phyloP scores from a whole-genome alignment of 2,113 vertebrate genomes.

The Cyphomyrus plagiostoma region DNA sequence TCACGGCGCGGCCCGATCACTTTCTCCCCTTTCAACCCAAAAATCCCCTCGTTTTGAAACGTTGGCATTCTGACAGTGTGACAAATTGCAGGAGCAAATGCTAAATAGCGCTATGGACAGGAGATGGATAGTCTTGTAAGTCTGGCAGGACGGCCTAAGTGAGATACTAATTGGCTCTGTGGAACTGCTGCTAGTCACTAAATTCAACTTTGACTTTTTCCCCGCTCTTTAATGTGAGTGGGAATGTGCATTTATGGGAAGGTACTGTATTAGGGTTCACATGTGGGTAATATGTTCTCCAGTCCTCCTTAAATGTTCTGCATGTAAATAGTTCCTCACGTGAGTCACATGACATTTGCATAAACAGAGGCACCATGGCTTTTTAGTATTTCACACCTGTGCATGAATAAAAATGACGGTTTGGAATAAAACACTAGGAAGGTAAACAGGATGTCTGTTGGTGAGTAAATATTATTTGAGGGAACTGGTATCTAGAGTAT shows the following conservation, averaged over 20 bases:
- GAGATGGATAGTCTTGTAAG: conserved; percentile 75
- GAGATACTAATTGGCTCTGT: conserved; percentile 77
- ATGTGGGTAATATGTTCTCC: background rate
- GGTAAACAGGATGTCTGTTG: background rate
- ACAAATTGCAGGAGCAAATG: conserved; percentile 74
- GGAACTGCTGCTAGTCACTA: conserved; percentile 72
- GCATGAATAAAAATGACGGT: background rate
- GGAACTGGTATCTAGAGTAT: background rate
- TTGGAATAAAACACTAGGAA: background rate
- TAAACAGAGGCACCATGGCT: background rate
- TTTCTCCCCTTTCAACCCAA: conserved; percentile 10
- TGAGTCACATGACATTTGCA: background rate
- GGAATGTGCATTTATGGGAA: background rate
- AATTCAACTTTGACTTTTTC: conserved; percentile 57
- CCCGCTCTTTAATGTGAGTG: conserved; percentile 4
- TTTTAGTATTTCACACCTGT: background rate
- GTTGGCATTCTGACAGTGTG: conserved; percentile 65
- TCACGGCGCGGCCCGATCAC: background rate
- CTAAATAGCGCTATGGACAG: conserved; percentile 74
- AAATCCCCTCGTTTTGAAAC: conserved; percentile 22
- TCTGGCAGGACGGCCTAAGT: conserved; percentile 63
- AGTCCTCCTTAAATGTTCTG: background rate
- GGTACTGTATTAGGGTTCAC: background rate
- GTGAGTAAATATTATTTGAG: background rate
- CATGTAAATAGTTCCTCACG: background rate